These are phyloP conservation scores for Rousettus madagascariensis DNA, from an alignment of 2,797 vertebrate genomes.

Conservation along the genomic window DNA sequence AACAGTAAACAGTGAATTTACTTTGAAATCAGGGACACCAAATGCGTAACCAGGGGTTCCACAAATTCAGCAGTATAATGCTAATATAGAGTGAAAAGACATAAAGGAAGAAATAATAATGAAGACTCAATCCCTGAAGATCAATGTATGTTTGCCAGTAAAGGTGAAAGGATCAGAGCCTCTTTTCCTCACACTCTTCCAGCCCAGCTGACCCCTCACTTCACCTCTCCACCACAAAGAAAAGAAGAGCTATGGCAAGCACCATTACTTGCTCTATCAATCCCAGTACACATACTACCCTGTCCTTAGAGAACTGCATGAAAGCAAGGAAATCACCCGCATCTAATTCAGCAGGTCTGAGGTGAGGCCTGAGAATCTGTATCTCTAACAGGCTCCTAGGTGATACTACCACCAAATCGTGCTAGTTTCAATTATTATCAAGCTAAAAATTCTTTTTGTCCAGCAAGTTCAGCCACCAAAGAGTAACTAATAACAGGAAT, in stretches of 20 bases:
- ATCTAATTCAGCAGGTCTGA: background rate
- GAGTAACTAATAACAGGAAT: background rate
- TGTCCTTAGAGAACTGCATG: background rate
- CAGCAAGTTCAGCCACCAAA: background rate
- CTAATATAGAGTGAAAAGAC: background rate
- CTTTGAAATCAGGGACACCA: background rate
- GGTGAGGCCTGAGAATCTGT: background rate
- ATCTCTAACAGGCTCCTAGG: background rate
- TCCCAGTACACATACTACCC: background rate
- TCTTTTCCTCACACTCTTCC: background rate
- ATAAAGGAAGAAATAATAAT: background rate
- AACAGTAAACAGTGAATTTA: background rate
- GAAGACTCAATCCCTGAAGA: background rate
- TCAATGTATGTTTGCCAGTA: background rate
- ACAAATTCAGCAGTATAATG: background rate
- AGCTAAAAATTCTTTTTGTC: background rate
- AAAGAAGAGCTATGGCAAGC: background rate
- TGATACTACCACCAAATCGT: background rate
- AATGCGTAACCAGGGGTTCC: background rate
- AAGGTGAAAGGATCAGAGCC: background rate
- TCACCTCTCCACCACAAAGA: background rate
- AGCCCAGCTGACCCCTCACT: background rate
- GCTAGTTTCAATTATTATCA: background rate
- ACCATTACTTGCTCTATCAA: background rate
- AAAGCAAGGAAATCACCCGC: background rate